Evolutionary conservation across 2,888 invertebrate genomes (phyloP), one percentile per base, ranked within the genome.

Genomic region (Megalurothrips usitatus): DNA sequence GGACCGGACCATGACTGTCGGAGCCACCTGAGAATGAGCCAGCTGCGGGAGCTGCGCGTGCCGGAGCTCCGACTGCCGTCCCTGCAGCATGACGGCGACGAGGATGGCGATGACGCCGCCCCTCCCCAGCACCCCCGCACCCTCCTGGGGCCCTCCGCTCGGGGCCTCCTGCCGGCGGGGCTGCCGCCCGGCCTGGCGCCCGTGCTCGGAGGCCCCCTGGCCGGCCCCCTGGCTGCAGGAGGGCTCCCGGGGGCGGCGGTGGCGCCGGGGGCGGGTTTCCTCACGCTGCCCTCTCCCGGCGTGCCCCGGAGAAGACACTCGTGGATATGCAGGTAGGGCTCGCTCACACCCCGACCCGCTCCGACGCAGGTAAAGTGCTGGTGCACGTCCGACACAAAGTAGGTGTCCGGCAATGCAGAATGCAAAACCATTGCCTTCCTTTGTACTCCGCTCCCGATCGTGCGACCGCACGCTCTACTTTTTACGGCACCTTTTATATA

Each of bases 241-340:
- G 68, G 68, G 68, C 68, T 12, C 68, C 68, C 68, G 26, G 68
- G 68, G 26, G 68, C 10, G 68, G 68, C 9, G 68, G 68, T 3
- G 68, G 68, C 86, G 83, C 28, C 83, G 90, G 91, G 80, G 90
- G 90, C 82, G 90, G 90, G n/a, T 86, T 87, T 84, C 88, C 87
- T 83, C 87, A 86, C 84, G 83, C 89, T 90, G 90, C 88, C 84
- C 88, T 87, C 85, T 87, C 87, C 82, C 89, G 81, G 79, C n/a
- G 81, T 80, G 17, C 82, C 89, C 87, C 85, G 88, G 81, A 89
- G 93, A 81, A 88, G 93, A 83, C 93, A 93, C 87, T 93, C 93
- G 83, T 93, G 93, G 93, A 93, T 93, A 86, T 93, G 93, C 87
- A 89, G 93, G 93, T 93, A 88, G 89, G 58, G 58, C 17, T 58